These are phyloP conservation scores for Rhegmatorhina hoffmannsi DNA, from an alignment of 2,113 vertebrate species.

Conservation along the genomic window DNA sequence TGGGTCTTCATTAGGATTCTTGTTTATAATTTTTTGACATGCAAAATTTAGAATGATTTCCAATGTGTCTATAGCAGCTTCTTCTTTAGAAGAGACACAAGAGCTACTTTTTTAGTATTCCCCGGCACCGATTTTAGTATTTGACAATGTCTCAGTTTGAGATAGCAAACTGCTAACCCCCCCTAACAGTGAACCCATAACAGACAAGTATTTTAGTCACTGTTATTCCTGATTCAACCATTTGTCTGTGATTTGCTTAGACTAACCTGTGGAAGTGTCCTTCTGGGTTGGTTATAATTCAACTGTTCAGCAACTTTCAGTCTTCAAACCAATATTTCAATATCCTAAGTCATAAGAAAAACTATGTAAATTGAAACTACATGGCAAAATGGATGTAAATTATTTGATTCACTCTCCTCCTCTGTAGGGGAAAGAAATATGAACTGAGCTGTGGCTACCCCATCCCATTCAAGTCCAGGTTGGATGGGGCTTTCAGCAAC, in stretches of 20 bases:
- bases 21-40: constrained; percentile 30
- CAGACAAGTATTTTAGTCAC: not conserved
- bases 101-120: not conserved
- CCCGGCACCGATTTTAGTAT: not conserved
- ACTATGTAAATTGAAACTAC: not conserved
- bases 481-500: not conserved
- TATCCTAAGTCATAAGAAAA: not conserved
- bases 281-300: not conserved
- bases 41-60: constrained; percentile 30
- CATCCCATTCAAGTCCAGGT: not conserved
- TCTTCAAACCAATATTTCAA: not conserved
- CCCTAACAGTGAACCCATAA: no score
- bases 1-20: not conserved
- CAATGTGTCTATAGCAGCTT: not conserved
- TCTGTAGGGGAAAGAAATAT: not conserved
- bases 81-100: not conserved
- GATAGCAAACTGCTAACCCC: no score
- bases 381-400: not conserved
- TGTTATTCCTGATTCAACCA: not conserved
- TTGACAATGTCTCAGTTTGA: no score
- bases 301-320: not conserved
- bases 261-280: not conserved
- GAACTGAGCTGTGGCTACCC: not conserved
- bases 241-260: not conserved
- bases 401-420: not conserved